Base-by-base conservation (phyloP, 2,888 invertebrate species). In the Callosobruchus maculatus region DNA sequence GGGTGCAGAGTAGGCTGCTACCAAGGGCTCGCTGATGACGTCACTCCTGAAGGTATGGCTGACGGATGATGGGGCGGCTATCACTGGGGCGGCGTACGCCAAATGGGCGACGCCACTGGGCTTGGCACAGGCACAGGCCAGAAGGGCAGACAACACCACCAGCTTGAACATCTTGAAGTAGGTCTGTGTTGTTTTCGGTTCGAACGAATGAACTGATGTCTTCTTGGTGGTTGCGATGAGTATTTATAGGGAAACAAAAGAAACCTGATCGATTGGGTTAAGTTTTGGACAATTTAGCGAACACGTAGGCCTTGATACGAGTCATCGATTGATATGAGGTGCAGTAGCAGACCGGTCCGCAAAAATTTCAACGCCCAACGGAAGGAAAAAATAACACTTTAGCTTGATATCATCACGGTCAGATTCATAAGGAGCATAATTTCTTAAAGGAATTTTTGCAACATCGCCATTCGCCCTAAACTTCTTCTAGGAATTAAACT, bases 141-240 rank as follows among this genome's bases (percentile, higher is more conserved):
- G 86, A 78, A 91, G 87, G 87, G 90, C 90, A 87, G 89, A 90
- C 86, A 92, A 82, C 81, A 83, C 82, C 82, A 83, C 82, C 81
- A 83, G 81, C 78, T 68, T 68, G 78, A 82, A 83, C 83, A 83
- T 83, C 80, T 81, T 82, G 21, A 67, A 77, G 72, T 72, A 78
- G 78, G 78, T 78, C 78, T 78, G 78, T 78, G 78, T 76, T 77
- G 78, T 74, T 78, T 67, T 76, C 22, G 18, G 21, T 21, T 68
- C 3, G 22, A 21, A 68, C 21, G 21, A 21, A 70, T 22, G 67
- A 74, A 77, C 77, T 77, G 77, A 77, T 77, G 22, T 49, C 22
- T 49, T 49, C 49, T 18, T 49, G 49, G 49, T 49, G 49, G 4
- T 49, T 49, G 13, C 49, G 13, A 49, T 49, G 49, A 7, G 49